Conservation (phyloP, 2,888 invertebrate genomes). For the Craniophora ligustri region DNA sequence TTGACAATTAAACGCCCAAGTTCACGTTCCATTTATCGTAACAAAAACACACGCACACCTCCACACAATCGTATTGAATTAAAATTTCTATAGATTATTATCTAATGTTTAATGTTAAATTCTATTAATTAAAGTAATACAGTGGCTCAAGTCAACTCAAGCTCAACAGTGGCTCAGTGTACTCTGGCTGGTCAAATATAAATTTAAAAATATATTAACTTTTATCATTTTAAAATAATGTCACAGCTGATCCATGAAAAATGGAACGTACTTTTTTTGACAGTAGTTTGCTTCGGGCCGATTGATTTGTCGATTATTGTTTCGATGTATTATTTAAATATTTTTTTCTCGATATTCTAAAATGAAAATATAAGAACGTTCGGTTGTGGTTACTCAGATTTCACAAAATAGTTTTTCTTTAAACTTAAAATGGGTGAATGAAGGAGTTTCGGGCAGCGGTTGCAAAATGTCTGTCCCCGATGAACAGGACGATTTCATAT, state of each 20-base stretch:
- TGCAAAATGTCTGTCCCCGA: constrained; percentile 83
- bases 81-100: no score
- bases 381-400: constrained; percentile 29
- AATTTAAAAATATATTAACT: no score
- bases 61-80: no score
- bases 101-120: no score
- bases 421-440: constrained; percentile 58
- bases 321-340: constrained; percentile 53
- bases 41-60: no score
- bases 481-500: constrained; percentile 85
- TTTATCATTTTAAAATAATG: background rate
- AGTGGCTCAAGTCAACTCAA: no score
- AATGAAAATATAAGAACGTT: constrained; percentile 43
- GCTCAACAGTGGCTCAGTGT: no score
- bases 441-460: constrained; percentile 68
- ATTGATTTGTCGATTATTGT: constrained; percentile 63
- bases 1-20: no score
- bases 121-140: no score
- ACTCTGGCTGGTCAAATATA: no score
- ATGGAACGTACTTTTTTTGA: constrained; percentile 41
- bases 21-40: no score
- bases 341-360: constrained; percentile 49
- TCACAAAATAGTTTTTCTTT: no score
- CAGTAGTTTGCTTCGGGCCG: constrained; percentile 47
- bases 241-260: constrained; percentile 45